Percentiles rank a stretch among this genome's conserved stretches.
These are phyloP conservation scores for Drosophila rubida DNA, from an alignment of 2,888 invertebrate species.

Conservation along the genomic window DNA sequence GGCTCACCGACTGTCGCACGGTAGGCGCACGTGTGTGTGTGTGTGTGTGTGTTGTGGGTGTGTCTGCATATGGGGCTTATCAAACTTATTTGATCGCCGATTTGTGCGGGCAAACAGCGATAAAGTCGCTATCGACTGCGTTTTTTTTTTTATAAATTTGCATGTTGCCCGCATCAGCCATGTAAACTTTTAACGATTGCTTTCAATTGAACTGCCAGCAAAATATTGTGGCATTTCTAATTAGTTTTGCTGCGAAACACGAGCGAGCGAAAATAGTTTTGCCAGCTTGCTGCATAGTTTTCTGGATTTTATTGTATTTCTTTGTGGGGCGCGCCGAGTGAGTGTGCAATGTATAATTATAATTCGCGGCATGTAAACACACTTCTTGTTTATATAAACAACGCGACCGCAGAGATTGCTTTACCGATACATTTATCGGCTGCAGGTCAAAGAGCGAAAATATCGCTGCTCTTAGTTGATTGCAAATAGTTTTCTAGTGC, in stretches of 20 bases:
- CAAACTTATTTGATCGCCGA: constrained; percentile 17
- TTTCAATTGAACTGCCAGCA: too few relatives aligned
- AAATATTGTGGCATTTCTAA: too few relatives aligned
- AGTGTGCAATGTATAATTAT: neutral
- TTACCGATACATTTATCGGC: too few relatives aligned
- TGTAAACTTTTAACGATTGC: too few relatives aligned
- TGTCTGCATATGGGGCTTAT: constrained; percentile 34
- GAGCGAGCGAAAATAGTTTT: too few relatives aligned
- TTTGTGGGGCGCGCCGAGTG: neutral
- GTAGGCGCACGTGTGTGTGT: constrained; percentile 47
- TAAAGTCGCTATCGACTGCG: constrained; percentile 20
- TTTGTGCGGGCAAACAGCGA: constrained; percentile 16
- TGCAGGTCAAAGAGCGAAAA: too few relatives aligned
- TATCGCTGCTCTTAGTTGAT: too few relatives aligned
- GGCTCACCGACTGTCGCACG: constrained; percentile 69
- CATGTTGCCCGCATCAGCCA: neutral
- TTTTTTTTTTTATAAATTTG: neutral
- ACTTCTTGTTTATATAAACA: neutral
- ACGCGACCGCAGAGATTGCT: neutral
- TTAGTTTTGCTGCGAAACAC: too few relatives aligned
- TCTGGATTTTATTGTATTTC: neutral
- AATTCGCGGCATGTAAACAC: neutral
- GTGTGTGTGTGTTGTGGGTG: neutral
- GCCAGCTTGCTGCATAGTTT: too few relatives aligned
- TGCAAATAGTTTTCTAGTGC: too few relatives aligned